Evolutionary conservation across 2,113 vertebrate genomes (phyloP), one percentile per base, ranked within the genome.

Genomic region (Cynoglossus semilaevis): DNA sequence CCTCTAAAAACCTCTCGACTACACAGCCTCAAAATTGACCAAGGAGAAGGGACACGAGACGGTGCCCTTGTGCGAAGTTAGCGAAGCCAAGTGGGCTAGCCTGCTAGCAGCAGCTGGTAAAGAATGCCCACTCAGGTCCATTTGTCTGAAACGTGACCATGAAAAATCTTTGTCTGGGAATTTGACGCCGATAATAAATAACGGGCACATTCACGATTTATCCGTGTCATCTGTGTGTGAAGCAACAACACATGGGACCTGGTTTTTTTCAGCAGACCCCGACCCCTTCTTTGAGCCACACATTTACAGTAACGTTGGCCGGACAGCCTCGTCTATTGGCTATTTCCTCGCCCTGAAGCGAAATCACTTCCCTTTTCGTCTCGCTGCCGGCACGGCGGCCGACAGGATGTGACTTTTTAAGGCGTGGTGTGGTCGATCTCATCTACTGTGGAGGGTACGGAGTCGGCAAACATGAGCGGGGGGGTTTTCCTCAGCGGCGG

Each of bases 1-100:
- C 75, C 77, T 81, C 77, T 78, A 72, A 72, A 80, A 87, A 80
- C 58, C 61, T 74, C 56, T 72, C 74, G n/a, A 66, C 69, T 71
- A 78, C 76, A 73, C 67, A 67, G 19, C 62, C 60, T 73, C 73
- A 66, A 74, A 75, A 74, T 51, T 71, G 71, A 70, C 60, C 65
- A 50, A 65, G 55, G 45, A 52, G 35, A 48, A 71, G 59, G 51
- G 65, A 72, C 71, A 58, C 57, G 44, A 76, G 61, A 62, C 42
- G 53, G 71, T 35, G 42, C 34, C 50, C 47, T 41, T 42, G 36
- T 56, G 58, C 66, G 66, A 47, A 61, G 7, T 41, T 53, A 46
- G 60, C 43, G 58, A 74, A 72, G 74, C 69, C 66, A 66, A 70
- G 70, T 70, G 54, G 37, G 53, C 47, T 55, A 55, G 43, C 63